Base-by-base conservation (phyloP, 2,888 invertebrate genomes). In the Lepidonotus clava region DNA sequence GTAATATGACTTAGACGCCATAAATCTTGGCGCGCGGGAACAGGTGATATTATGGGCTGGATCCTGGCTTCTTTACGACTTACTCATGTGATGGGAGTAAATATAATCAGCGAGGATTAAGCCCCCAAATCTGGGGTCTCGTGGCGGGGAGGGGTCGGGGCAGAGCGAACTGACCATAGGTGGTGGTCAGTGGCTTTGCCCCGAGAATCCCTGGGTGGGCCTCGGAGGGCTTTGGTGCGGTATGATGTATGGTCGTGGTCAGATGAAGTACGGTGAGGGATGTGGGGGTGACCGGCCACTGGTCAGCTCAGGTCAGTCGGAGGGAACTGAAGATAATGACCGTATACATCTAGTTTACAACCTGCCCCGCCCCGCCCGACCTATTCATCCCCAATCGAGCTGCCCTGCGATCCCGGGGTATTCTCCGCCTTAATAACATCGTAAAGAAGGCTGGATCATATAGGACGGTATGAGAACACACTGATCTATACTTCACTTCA, bases 1-100 rank as follows among this genome's bases (percentile, higher is more conserved):
- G 46, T 80, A 80, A 80, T 80, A 51, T 80, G 80, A 80, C 80
- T 46, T 40, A 80, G 46, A 80, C 80, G 51, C 80, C 51, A 80
- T 80, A 80, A 80, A 80, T 80, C 80, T 80, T 40, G 24, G 28
- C 34, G n/a, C 28, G 28, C 41, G 24, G 28, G 80, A 80, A 80
- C 80, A 80, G 80, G 80, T 80, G 80, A 80, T 80, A 80, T 80
- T 80, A 80, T 80, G 80, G 51, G 21, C 46, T 24, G 51, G 24
- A 80, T 80, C 80, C 46, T n/a, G 41, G 51, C 51, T 80, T 80
- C 80, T 80, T 51, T 80, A 80, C 51, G 80, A 51, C 80, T 46
- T 46, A 80, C 80, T 51, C 80, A 80, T 80, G 51, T 80, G 80
- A 80, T 80, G 11, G 51, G 41, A 46, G 80, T 46, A 18, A 80